Evolutionary conservation across 2,113 vertebrate species (phyloP), one percentile per base, ranked within the genome.

Genomic region (Bos taurus): DNA sequence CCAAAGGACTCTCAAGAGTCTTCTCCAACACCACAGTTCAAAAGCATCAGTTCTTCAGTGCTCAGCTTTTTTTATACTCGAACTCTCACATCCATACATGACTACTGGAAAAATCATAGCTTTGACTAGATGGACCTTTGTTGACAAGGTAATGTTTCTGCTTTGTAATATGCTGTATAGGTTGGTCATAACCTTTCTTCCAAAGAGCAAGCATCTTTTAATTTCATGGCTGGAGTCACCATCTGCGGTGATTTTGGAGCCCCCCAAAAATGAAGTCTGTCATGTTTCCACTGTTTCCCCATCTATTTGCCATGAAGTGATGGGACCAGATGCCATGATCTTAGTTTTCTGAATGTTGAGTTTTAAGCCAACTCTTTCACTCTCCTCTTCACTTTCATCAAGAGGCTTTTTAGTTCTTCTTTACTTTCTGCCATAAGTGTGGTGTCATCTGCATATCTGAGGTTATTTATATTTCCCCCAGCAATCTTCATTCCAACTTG

Each of bases 251-350:
- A 71, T 71, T 71, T 21, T 21, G 64, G 64, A 71, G n/a, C 64
- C 64, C 64, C n/a, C 0, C 0, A 2, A 36, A 71, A 36, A 36
- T 21, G 36, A 67, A 67, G 64, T 21, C 4, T 71, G 8, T 21
- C 64, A 71, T 71, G 17, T 36, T 36, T 71, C 64, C n/a, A 67
- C 64, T 67, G 64, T 67, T 67, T 36, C 17, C 17, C 19, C n/a
- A 36, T 21, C n/a, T 71, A 36, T 71, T 5, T 71, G 4, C 64
- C n/a, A 36, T 71, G n/a, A 71, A 71, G 17, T 36, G 64, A 71
- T 71, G n/a, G 64, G 64, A 71, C 64, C 64, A 21, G n/a, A 71
- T 71, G n/a, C 64, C n/a, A 71, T 71, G 4, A 71, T 71, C 17
- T 67, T 67, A 0, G 4, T 36, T 71, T 71, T 71, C 64, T 36